Percentiles rank a stretch among this genome's conserved stretches.
Conservation (phyloP, 2,797 vertebrate species). For the Gambelia wislizenii region DNA sequence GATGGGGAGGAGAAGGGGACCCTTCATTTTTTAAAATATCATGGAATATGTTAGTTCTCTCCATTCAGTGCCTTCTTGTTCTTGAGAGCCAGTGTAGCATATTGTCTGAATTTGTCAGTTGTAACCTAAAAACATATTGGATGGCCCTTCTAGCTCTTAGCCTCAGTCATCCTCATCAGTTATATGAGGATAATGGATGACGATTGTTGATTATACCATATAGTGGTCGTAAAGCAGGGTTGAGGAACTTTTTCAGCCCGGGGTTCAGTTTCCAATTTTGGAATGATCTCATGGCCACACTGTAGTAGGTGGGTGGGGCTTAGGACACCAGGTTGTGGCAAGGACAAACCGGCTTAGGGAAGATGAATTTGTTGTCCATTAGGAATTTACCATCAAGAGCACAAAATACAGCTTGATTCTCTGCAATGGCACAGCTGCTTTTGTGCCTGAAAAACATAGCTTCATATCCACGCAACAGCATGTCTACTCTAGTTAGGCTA, state of each 20-base stretch:
- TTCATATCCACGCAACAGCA: no score
- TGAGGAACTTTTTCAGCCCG: neutral
- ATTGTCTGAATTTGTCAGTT: neutral
- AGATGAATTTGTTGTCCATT: neutral
- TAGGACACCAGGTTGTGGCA: neutral
- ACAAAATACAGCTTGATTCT: neutral
- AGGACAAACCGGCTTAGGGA: neutral
- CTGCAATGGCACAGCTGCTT: neutral
- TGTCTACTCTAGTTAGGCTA: no score
- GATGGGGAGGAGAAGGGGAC: neutral
- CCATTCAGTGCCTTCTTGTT: neutral
- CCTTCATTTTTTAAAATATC: neutral
- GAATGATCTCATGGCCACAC: neutral
- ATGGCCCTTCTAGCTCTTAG: neutral
- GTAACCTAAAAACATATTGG: neutral
- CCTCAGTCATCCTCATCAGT: neutral
- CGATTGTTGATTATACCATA: neutral
- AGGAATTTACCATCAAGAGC: neutral
- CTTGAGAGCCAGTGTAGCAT: neutral
- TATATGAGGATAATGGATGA: neutral
- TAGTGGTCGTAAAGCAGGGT: neutral
- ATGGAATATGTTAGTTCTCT: neutral
- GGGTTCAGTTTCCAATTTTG: neutral
- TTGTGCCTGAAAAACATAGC: no score
- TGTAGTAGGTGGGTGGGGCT: neutral